phyloP scores from a whole-genome alignment of 2,113 vertebrate species.

The Aleadryas rufinucha region DNA sequence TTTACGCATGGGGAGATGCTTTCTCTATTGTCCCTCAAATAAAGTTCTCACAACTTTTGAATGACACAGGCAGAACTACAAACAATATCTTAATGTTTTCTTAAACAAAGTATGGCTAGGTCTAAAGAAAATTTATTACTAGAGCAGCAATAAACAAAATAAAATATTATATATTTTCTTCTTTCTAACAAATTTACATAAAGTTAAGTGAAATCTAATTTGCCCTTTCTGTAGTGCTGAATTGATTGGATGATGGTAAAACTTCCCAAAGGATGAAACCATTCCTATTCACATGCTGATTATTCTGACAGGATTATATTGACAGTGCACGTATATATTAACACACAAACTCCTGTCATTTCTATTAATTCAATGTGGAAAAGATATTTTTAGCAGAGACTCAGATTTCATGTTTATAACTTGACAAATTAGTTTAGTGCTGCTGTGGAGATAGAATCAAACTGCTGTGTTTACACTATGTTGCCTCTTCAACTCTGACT shows the following conservation, averaged over 20 bases:
- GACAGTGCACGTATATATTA: background rate
- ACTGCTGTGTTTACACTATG: constrained; percentile 54
- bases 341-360: constrained; percentile 16
- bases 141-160: background rate
- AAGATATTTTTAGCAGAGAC: constrained; percentile 30
- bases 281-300: background rate
- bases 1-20: background rate
- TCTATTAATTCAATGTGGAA: constrained; percentile 46
- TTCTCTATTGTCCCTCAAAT: background rate
- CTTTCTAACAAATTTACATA: background rate
- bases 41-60: background rate
- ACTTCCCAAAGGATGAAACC: background rate
- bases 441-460: constrained; percentile 57
- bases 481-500: constrained; percentile 52
- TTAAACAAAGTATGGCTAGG: background rate
- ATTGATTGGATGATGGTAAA: background rate
- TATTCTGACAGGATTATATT: background rate
- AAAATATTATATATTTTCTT: background rate
- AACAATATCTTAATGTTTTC: background rate
- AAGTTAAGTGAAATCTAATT: background rate
- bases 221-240: background rate
- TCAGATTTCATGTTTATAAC: constrained; percentile 59
- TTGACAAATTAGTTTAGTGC: constrained; percentile 67
- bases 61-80: background rate
- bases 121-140: background rate